Conservation (phyloP, 37 sponge, comb jelly and placozoan genomes). For the Haliclona indistincta region DNA sequence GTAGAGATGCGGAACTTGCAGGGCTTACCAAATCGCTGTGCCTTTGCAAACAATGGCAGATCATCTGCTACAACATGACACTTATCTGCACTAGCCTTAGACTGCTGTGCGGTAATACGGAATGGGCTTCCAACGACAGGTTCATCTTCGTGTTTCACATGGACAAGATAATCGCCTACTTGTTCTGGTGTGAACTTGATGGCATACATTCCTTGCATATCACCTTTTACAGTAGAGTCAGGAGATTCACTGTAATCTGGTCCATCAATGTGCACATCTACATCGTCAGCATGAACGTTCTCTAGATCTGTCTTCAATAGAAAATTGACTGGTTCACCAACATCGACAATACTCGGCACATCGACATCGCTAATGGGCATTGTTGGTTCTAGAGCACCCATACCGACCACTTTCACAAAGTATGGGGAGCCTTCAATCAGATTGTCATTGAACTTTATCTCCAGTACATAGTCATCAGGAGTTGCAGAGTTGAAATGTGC, state of each 20-base stretch:
- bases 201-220: slow-evolving; percentile 2
- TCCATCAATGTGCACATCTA: slow-evolving; percentile 14
- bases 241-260: slow-evolving; percentile 31
- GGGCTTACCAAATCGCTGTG: slow-evolving; percentile 28
- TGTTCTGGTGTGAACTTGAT: slow-evolving; percentile 20
- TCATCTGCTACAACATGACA: slow-evolving; percentile 64
- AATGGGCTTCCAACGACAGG: slow-evolving; percentile 32
- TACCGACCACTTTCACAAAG: slow-evolving; percentile 58
- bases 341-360: slow-evolving; percentile 17
- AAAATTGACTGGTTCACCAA: slow-evolving; percentile 32
- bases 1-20: slow-evolving; percentile 63
- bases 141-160: slow-evolving; percentile 9
- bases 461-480: slow-evolving; percentile 52
- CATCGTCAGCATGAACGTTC: neutral
- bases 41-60: slow-evolving; percentile 25
- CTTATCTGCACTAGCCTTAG: slow-evolving; percentile 54
- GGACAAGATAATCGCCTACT: slow-evolving; percentile 34
- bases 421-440: slow-evolving; percentile 61
- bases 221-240: neutral
- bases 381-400: slow-evolving; percentile 15
- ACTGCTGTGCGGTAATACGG: slow-evolving; percentile 32
- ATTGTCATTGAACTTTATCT: slow-evolving; percentile 16
- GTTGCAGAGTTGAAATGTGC: slow-evolving; percentile 40
- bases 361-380: slow-evolving; percentile 1
- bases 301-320: neutral